Conservation (phyloP, 2,113 vertebrate genomes). For the Apodemus sylvaticus region DNA sequence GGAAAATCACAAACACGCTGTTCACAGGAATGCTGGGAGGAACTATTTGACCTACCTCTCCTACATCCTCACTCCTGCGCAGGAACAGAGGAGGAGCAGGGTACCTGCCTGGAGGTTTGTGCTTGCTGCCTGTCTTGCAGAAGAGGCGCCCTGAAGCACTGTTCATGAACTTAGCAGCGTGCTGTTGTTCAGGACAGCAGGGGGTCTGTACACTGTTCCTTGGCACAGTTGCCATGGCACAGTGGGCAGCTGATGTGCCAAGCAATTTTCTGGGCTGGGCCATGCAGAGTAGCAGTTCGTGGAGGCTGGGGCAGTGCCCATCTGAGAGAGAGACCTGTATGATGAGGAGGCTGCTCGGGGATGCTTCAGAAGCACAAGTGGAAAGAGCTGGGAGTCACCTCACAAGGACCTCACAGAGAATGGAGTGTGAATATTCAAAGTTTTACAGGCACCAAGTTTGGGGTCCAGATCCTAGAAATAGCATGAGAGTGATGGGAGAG, state of each 20-base stretch:
- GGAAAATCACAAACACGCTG: neutral
- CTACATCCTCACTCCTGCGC: neutral
- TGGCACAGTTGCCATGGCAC: neutral
- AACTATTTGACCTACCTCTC: neutral
- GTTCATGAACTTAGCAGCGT: neutral
- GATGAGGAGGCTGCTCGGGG: neutral
- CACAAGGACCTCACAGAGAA: neutral
- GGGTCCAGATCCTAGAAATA: neutral
- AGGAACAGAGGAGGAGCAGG: neutral
- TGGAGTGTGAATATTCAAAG: neutral
- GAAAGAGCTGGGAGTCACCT: neutral
- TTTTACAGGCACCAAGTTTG: neutral
- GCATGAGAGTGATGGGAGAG: neutral
- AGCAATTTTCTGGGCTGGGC: neutral
- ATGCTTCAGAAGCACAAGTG: neutral
- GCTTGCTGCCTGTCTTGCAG: neutral
- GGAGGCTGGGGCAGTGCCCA: neutral
- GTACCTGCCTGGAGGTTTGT: neutral
- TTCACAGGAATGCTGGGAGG: neutral
- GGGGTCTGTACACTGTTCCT: neutral
- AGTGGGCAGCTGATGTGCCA: neutral
- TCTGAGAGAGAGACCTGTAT: neutral
- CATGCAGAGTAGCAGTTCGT: neutral
- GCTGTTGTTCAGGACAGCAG: neutral
- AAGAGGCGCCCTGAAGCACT: neutral